Evolutionary conservation across 2,797 vertebrate species (phyloP).

Genomic region (Gallirallus australis): DNA sequence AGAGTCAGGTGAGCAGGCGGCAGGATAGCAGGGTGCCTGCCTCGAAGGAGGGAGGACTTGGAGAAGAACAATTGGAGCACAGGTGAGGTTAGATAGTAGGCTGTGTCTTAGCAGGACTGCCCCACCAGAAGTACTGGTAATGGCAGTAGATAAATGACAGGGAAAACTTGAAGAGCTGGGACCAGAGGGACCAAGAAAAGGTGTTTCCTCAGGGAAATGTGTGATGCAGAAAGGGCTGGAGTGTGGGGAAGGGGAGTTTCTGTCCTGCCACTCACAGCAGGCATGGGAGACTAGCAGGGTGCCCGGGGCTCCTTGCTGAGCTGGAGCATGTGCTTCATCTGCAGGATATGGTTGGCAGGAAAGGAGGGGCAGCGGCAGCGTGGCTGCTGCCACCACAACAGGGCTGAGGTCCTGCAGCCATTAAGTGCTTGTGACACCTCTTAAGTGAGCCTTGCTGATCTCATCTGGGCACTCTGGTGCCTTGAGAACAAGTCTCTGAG

Average conservation of each 20-base stretch:
- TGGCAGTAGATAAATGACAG: not conserved
- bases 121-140: not conserved
- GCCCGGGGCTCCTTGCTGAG: not conserved
- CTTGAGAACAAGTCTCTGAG: not conserved
- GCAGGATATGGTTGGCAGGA: not conserved
- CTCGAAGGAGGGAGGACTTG: not conserved
- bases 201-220: not conserved
- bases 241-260: not conserved
- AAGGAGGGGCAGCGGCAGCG: not conserved
- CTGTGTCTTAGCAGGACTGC: not conserved
- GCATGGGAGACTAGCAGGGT: not conserved
- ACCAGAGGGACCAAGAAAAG: not conserved
- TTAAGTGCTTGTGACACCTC: not conserved
- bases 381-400: fast-evolving
- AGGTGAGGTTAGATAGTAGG: not conserved
- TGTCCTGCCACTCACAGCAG: not conserved
- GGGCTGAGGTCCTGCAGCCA: not conserved
- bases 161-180: not conserved
- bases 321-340: not conserved
- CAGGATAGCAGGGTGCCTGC: not conserved
- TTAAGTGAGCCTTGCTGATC: not conserved
- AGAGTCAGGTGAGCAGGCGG: not conserved
- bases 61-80: not conserved
- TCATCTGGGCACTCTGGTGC: not conserved
- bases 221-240: not conserved